phyloP scores from a whole-genome alignment of 2,797 vertebrate genomes.

The Arctocebus calabarensis region DNA sequence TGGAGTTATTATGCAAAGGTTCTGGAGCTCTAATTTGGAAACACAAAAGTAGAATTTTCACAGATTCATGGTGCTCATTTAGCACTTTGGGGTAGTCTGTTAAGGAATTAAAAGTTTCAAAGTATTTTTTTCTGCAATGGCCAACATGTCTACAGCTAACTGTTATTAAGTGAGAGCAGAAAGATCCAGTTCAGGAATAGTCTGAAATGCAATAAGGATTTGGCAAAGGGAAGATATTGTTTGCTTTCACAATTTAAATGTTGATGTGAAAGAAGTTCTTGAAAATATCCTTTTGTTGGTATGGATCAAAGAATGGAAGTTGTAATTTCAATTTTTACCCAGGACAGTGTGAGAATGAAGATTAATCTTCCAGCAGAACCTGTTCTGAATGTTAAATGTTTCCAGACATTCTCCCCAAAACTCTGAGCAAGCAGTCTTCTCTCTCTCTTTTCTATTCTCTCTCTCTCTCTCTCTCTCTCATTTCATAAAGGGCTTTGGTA shows the following conservation, averaged over 20 bases:
- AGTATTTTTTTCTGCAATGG: background rate
- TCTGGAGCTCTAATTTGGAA: background rate
- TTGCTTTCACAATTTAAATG: slow-evolving; percentile 59
- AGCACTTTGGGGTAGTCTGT: background rate
- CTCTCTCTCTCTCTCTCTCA: background rate
- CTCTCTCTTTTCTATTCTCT: too few relatives aligned
- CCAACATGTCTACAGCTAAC: background rate
- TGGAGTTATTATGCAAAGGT: slow-evolving; percentile 8
- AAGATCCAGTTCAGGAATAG: background rate
- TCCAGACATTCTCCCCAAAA: slow-evolving; percentile 23
- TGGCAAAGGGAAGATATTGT: background rate
- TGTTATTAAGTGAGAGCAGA: slow-evolving; percentile 38
- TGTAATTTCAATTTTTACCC: background rate
- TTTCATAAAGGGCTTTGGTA: background rate
- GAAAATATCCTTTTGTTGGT: background rate
- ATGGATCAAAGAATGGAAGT: background rate
- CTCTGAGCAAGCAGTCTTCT: background rate
- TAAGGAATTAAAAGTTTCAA: slow-evolving; percentile 12
- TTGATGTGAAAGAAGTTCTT: background rate
- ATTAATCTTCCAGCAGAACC: background rate
- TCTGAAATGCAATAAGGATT: background rate
- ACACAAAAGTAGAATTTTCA: slow-evolving; percentile 25
- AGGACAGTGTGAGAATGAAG: background rate
- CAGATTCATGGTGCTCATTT: background rate
- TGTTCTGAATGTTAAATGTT: slow-evolving; percentile 21